Evolutionary conservation across 1,140 invertebrate species (phyloP), one percentile per base, ranked within the genome.

Genomic region (Battus philenor): DNA sequence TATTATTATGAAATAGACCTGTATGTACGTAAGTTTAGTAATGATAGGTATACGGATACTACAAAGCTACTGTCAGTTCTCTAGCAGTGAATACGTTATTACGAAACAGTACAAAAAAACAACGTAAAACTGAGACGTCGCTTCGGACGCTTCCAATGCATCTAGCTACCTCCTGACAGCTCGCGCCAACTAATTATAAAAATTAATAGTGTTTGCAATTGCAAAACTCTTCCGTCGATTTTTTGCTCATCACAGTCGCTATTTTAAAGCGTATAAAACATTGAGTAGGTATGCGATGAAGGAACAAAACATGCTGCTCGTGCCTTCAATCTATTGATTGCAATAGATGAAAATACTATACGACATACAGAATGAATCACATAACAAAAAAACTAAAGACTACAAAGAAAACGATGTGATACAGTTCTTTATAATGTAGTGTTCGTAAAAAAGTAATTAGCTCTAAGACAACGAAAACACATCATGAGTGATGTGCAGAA

Each of bases 101-200:
- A 41, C 24, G 17, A n/a, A 33, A 33, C 15, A 16, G 15, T 29
- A 17, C 22, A 41, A 41, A 41, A n/a, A 29, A 41, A 8, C 7
- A 4, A 10, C 8, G 11, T 41, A 24, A 15, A 27, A 41, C 38
- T 41, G 29, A 41, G 38, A 41, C 38, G 24, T 41, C 24, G 38
- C 24, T 32, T 36, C 44, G 3, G 34, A 9, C 18, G 41, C 34
- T 32, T 36, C 44, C 3, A 43, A 9, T 17, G 41, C 34, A 34
- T 18, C 20, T 18, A 20, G 32, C 44, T 33, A 22, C 7, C 27
- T 8, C 6, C 39, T 44, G 59, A 54, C 59, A 62, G 54, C 51
- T 53, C 39, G 50, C 59, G 58, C 59, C 24, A 30, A 17, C 27
- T 51, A 41, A 50, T 58, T 62, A 62, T 47, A 29, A 47, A 38